Percentiles rank a stretch among this genome's conserved stretches.
phyloP scores from a whole-genome alignment of 2,888 invertebrate genomes.

The Ormyrus thymus region DNA sequence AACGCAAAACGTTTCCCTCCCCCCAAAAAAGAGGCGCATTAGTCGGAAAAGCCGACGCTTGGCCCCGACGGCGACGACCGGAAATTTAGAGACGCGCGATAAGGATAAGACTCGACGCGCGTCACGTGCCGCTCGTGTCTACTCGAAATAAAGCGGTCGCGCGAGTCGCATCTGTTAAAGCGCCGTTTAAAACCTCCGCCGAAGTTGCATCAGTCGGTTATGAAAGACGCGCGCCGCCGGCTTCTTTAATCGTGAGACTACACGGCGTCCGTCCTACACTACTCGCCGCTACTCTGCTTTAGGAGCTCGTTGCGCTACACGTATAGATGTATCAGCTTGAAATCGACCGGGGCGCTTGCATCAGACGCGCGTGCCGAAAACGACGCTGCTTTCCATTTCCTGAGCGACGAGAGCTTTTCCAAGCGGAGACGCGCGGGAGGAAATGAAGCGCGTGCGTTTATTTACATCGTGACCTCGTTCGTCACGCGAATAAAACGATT shows the following conservation, averaged over 20 bases:
- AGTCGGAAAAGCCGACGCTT: too few relatives aligned
- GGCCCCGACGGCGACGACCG: too few relatives aligned
- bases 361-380: conserved; percentile 17
- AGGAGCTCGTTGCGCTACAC: neutral
- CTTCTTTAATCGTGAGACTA: conserved; percentile 8
- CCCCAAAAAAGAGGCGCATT: too few relatives aligned
- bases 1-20: too few relatives aligned
- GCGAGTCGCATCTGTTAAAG: too few relatives aligned
- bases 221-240: conserved; percentile 13
- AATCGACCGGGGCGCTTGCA: conserved; percentile 37
- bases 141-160: neutral
- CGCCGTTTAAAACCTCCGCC: conserved; percentile 5
- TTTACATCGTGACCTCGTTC: conserved; percentile 18
- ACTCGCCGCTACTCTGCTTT: neutral
- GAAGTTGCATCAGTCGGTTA: conserved; percentile 49
- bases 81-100: too few relatives aligned
- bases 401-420: neutral
- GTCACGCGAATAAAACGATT: too few relatives aligned
- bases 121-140: neutral
- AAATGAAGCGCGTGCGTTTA: conserved; percentile 8
- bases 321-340: conserved; percentile 10
- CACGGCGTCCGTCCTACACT: neutral
- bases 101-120: too few relatives aligned
- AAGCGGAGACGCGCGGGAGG: neutral
- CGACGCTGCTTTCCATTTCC: too few relatives aligned